Evolutionary conservation across 2,888 invertebrate genomes (phyloP), one percentile per base, ranked within the genome.

Genomic region (Lasioglossum oenotherae): DNA sequence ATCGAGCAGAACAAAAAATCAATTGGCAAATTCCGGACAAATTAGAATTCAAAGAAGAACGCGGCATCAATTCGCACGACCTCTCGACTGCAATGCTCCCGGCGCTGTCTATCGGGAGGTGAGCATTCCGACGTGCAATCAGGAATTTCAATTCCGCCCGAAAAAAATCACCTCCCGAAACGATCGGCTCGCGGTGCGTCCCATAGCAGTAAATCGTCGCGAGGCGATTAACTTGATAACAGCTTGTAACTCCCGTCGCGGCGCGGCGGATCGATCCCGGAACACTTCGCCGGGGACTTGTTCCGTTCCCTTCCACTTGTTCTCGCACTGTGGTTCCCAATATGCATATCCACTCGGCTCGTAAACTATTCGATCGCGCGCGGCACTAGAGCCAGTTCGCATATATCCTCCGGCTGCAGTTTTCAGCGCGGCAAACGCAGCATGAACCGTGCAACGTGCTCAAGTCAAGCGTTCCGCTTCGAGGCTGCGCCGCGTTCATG

Each of bases 351-450:
- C 31, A 27, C n/a, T n/a, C n/a, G 77, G 38, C 74, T 78, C 84
- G 82, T 84, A 74, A 84, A 82, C 74, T 44, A 73, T 69, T 74
- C 78, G 73, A 57, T 76, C 44, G 53, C 27, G 53, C 27, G 64
- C 60, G 46, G 14, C 44, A 57, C 73, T 74, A 64, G 64, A 74
- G 74, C 79, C 74, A 49, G 74, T 31, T 35, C 64, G 31, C 46
- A 4, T 46, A 67, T 60, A 74, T 74, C 46, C 57, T n/a, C 41
- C 41, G 71, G 23, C 44, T 16, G 67, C 27, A 57, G 67, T 74
- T 82, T 77, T 53, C 27, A 27, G 12, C 60, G 64, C 23, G 44
- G 57, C 19, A 27, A 77, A 78, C 69, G 74, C n/a, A 16, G 19
- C 73, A 44, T 57, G 38, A 19, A 23, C 57, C 53, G 57, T 53